Evolutionary conservation across 2,888 invertebrate genomes (phyloP), one percentile per base, ranked within the genome.

Genomic region (Ischnus inquisitorius): DNA sequence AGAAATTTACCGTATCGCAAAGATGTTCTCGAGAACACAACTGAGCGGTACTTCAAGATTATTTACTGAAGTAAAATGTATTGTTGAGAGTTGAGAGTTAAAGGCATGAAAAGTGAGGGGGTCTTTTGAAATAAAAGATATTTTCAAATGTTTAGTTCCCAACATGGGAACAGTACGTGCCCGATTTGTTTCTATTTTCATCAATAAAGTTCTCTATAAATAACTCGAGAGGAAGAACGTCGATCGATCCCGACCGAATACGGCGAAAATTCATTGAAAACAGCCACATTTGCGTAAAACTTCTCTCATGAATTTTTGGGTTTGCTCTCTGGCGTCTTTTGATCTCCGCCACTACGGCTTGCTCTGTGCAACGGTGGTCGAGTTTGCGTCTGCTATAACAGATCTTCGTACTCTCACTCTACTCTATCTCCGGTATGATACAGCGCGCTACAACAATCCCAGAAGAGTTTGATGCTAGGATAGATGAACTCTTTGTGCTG

Each of bases 401-500:
- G 62, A 41, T 25, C 48, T 14, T 41, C 81, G 25, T 77, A 25
- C 71, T 19, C 76, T 71, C 71, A 57, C 65, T 54, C 34, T 6
- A 12, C 57, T 57, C 19, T 25, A 16, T 57, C 43, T 43, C 60
- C 60, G 22, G 46, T 65, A 43, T 16, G 14, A 46, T 79, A 51
- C 41, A 65, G 60, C 22, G 12, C 1, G 57, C 39, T 67, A 28
- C 60, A 75, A 48, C 68, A 81, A 69, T 76, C 75, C 51, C 41
- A 19, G 64, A 76, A 48, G 69, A 76, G 64, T 64, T 76, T 69
- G 74, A 69, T 75, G 75, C 65, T 39, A 39, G 69, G 68, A 64
- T 69, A 76, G 64, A 76, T 76, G 69, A 69, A 76, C 69, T 75
- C 68, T 81, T 76, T 69, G 75, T 76, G 34, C 16, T 25, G 16